Evolutionary conservation across 2,113 vertebrate species (phyloP).

Genomic region (Echinops telfairi): DNA sequence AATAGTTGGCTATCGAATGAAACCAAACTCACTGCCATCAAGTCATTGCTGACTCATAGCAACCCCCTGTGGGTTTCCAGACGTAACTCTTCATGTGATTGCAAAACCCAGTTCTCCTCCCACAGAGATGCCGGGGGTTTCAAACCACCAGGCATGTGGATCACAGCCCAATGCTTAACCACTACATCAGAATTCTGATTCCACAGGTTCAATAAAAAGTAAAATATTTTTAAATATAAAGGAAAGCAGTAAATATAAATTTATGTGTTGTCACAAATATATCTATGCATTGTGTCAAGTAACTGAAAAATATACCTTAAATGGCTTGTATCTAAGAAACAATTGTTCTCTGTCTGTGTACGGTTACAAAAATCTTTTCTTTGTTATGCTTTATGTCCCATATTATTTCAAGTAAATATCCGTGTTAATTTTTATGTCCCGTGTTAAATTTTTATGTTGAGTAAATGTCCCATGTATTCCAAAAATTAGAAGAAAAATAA

Average conservation of each 20-base stretch:
- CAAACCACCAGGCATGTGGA: not conserved
- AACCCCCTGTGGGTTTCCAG: too few relatives aligned
- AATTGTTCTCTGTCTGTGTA: too few relatives aligned
- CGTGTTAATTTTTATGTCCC: too few relatives aligned
- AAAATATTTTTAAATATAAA: not conserved
- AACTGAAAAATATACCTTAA: not conserved
- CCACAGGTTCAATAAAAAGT: not conserved
- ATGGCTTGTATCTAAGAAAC: not conserved
- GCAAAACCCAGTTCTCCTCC: too few relatives aligned
- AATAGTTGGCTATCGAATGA: too few relatives aligned
- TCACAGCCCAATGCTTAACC: not conserved
- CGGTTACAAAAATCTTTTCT: too few relatives aligned
- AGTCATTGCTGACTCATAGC: too few relatives aligned
- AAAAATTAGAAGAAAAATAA: conserved; percentile 45
- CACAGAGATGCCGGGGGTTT: too few relatives aligned
- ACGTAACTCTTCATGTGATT: too few relatives aligned
- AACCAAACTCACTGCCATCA: too few relatives aligned
- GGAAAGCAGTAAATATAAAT: conserved; percentile 5
- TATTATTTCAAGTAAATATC: too few relatives aligned
- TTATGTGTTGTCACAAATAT: not conserved
- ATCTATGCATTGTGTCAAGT: not conserved
- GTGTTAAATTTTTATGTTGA: not conserved
- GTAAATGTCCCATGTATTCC: conserved; percentile 9
- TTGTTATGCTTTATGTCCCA: too few relatives aligned
- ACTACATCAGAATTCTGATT: not conserved